Conservation (phyloP, 2,797 vertebrate species). For the Sebastes matsubarae region DNA sequence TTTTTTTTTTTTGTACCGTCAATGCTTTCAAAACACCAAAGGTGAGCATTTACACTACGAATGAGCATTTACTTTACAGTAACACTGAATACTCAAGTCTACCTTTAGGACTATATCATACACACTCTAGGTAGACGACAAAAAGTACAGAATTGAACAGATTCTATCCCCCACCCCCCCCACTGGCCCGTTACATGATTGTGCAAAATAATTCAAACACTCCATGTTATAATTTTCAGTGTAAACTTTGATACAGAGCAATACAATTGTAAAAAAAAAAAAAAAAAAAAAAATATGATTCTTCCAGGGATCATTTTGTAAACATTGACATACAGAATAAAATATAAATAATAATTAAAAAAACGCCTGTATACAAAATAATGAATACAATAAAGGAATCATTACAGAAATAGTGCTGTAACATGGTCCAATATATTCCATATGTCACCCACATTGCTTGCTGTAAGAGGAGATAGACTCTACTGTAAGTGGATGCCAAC, state of each 20-base stretch:
- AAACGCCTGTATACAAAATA: slow-evolving; percentile 57
- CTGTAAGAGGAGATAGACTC: slow-evolving; percentile 56
- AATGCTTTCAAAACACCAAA: slow-evolving; percentile 58
- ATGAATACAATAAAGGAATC: slow-evolving; percentile 53
- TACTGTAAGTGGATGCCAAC: slow-evolving; percentile 51
- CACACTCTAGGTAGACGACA: slow-evolving; percentile 74
- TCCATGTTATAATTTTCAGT: slow-evolving; percentile 61
- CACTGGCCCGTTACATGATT: slow-evolving; percentile 67
- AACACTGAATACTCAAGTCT: slow-evolving; percentile 80
- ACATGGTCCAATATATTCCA: slow-evolving; percentile 64
- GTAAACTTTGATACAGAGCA: slow-evolving; percentile 68
- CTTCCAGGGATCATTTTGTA: slow-evolving; percentile 71
- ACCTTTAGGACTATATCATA: slow-evolving; percentile 76
- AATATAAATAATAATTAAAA: slow-evolving; percentile 38
- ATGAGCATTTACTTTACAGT: slow-evolving; percentile 79
- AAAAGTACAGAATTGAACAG: slow-evolving; percentile 71
- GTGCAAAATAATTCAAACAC: slow-evolving; percentile 79
- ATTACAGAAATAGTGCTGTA: slow-evolving; percentile 45
- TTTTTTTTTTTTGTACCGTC: slow-evolving; percentile 36
- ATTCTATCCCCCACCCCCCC: slow-evolving; percentile 48
- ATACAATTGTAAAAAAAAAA: slow-evolving; percentile 29
- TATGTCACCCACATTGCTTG: slow-evolving; percentile 57
- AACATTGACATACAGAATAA: slow-evolving; percentile 65
- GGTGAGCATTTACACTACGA: slow-evolving; percentile 73
- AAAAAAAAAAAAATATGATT: slow-evolving; percentile 20